phyloP scores from a whole-genome alignment of 2,113 vertebrate species.

The Microtus ochrogaster region DNA sequence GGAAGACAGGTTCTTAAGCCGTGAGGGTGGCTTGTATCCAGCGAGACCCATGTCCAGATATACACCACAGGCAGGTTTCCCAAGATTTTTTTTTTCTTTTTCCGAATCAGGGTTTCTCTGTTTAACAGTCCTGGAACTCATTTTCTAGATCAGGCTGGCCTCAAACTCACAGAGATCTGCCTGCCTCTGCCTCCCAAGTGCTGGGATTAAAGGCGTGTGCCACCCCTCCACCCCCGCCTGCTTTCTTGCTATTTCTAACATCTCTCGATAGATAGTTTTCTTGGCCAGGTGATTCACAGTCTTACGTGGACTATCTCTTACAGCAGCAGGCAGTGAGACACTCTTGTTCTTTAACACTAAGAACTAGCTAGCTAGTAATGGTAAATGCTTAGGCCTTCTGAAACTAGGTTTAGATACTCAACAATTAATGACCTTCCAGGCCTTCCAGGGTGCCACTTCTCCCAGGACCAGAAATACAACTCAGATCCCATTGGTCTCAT shows the following conservation, averaged over 20 bases:
- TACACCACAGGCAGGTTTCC: background rate
- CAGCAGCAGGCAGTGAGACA: background rate
- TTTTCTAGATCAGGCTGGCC: no score
- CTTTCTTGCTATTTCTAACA: background rate
- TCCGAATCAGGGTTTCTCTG: no score
- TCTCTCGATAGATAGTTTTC: background rate
- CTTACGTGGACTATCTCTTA: background rate
- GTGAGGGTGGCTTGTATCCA: background rate
- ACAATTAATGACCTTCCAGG: background rate
- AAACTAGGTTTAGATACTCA: background rate
- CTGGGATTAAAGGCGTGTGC: no score
- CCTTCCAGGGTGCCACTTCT: background rate
- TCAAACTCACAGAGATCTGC: no score
- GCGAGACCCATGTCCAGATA: background rate
- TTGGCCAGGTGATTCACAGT: background rate
- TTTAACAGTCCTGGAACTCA: no score
- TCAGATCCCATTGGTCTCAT: background rate
- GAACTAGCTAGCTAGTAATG: no score
- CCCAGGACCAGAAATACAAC: background rate
- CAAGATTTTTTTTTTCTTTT: no score
- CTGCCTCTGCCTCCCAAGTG: no score
- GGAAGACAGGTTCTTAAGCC: background rate
- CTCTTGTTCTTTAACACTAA: background rate
- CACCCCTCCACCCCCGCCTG: no score
- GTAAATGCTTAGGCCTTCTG: background rate